phyloP scores from a whole-genome alignment of 2,888 invertebrate species.

The Lasioglossum oenotherae region DNA sequence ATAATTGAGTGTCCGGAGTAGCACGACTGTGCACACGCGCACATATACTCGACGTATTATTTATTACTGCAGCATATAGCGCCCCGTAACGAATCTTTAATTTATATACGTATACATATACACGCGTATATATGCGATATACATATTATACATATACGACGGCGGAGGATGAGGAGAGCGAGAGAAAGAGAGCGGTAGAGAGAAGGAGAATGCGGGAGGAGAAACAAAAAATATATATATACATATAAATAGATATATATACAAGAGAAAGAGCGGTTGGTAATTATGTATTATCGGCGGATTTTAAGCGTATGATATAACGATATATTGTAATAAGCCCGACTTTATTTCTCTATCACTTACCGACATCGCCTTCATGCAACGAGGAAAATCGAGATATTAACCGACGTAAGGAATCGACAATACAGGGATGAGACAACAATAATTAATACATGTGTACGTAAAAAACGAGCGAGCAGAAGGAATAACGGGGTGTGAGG shows the following conservation, averaged over 20 bases:
- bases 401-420: conserved; percentile 80
- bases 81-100: conserved; percentile 69
- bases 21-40: conserved; percentile 20
- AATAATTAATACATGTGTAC: conserved; percentile 81
- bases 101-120: conserved; percentile 59
- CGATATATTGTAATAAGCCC: conserved; percentile 63
- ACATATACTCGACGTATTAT: conserved; percentile 69
- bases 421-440: conserved; percentile 85
- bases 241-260: conserved; percentile 57
- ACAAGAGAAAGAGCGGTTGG: conserved; percentile 33
- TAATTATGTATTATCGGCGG: conserved; percentile 64
- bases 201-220: neutral
- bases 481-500: conserved; percentile 32
- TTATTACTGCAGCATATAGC: conserved; percentile 70
- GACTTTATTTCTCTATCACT: conserved; percentile 82
- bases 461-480: conserved; percentile 66
- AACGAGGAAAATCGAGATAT: conserved; percentile 77
- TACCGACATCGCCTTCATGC: conserved; percentile 83
- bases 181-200: neutral
- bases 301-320: conserved; percentile 64
- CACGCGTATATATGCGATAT: conserved; percentile 46
- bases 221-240: conserved; percentile 44
- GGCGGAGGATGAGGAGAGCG: neutral
- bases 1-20: conserved; percentile 65
- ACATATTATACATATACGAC: conserved; percentile 19